Conservation (phyloP, 1,140 invertebrate species). For the Venturia canescens region DNA sequence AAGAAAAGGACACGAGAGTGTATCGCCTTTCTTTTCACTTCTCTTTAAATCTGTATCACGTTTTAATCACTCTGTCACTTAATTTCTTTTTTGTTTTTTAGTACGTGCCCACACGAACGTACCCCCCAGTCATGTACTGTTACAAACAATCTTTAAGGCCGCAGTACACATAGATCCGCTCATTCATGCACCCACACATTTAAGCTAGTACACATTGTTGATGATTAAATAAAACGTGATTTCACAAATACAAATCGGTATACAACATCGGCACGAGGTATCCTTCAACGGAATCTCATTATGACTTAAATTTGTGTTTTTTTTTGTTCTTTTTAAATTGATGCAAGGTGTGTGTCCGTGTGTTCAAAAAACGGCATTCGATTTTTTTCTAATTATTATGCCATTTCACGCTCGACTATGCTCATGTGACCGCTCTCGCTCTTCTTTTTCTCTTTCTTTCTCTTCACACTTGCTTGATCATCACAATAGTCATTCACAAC, state of each 20-base stretch:
- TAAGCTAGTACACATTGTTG: conserved; percentile 60
- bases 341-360: conserved; percentile 15
- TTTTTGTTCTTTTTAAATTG: background rate
- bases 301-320: background rate
- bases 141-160: conserved; percentile 38
- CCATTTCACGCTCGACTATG: background rate
- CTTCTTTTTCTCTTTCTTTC: too few relatives aligned
- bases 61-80: background rate
- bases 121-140: conserved; percentile 13
- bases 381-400: background rate
- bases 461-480: conserved; percentile 17
- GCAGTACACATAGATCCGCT: conserved; percentile 30
- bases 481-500: conserved; percentile 27
- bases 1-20: background rate
- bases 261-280: conserved; percentile 13
- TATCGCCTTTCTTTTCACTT: background rate
- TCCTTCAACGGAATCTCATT: conserved; percentile 5
- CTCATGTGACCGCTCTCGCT: background rate
- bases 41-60: background rate
- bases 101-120: conserved; percentile 19
- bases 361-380: background rate
- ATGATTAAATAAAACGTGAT: conserved; percentile 36
- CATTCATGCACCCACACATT: conserved; percentile 65
- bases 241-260: conserved; percentile 30
- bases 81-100: background rate